phyloP scores from a whole-genome alignment of 64 coral and sea anemone genomes.

The Pachyseris speciosa region DNA sequence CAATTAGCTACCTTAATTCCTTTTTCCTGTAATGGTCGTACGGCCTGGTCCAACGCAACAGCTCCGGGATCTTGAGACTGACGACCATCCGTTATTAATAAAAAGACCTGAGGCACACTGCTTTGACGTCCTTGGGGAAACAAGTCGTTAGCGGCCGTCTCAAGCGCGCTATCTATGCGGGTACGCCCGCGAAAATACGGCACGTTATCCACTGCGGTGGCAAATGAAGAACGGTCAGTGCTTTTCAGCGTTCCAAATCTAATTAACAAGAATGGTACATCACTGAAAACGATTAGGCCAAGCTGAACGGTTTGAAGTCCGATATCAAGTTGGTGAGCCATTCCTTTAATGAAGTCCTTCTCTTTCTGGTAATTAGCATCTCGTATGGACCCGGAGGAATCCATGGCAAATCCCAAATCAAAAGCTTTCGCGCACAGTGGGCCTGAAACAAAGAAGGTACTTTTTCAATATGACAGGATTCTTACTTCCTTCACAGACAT shows the following conservation, averaged over 20 bases:
- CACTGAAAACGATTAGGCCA: constrained; percentile 65
- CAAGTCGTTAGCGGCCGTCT: not conserved
- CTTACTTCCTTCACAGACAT: no score
- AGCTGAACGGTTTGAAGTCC: constrained; percentile 16
- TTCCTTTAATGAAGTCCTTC: constrained; percentile 49
- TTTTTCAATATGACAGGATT: not conserved
- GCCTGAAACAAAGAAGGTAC: not conserved
- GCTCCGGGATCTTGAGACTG: constrained; percentile 57
- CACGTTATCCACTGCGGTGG: constrained; percentile 40
- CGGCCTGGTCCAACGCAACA: constrained; percentile 15
- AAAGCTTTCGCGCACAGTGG: constrained; percentile 48
- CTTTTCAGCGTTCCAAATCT: constrained; percentile 60
- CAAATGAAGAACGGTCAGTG: constrained; percentile 8
- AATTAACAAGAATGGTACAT: constrained; percentile 23
- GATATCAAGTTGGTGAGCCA: constrained; percentile 23
- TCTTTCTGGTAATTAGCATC: constrained; percentile 48
- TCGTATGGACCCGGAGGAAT: constrained; percentile 65
- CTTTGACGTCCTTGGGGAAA: constrained; percentile 46
- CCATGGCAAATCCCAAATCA: constrained; percentile 70
- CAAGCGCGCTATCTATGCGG: constrained; percentile 59
- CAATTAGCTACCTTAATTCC: not conserved
- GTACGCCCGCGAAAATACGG: constrained; percentile 54
- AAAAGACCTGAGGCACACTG: constrained; percentile 23
- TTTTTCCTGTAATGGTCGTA: constrained; percentile 44
- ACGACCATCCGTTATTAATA: constrained; percentile 72